These are phyloP conservation scores for Centropyge bicolor DNA, from an alignment of 2,797 vertebrate genomes.

Conservation along the genomic window DNA sequence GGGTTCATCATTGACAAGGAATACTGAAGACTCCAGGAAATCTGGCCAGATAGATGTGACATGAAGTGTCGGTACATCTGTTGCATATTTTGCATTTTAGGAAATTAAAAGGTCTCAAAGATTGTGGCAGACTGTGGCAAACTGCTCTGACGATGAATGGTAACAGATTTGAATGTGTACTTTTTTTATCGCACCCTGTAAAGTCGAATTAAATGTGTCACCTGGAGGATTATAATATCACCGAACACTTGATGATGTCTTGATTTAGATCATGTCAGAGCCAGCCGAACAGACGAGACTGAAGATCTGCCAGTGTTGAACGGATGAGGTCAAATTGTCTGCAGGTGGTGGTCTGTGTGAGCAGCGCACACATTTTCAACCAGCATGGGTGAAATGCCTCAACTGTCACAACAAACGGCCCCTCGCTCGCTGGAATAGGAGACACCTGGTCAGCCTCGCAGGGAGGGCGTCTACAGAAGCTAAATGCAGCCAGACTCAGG, in stretches of 20 bases:
- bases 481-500: constrained; percentile 14
- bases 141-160: neutral
- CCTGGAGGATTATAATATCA: constrained; percentile 1
- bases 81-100: constrained; percentile 5
- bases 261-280: constrained; percentile 35
- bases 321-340: constrained; percentile 60
- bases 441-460: constrained; percentile 69
- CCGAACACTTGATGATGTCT: neutral
- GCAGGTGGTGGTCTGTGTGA: constrained; percentile 75
- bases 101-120: neutral
- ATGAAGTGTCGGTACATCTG: constrained; percentile 4
- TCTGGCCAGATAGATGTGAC: constrained; percentile 2
- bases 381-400: constrained; percentile 44
- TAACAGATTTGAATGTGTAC: constrained; percentile 8
- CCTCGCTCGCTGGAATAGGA: constrained; percentile 37
- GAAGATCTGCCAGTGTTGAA: constrained; percentile 20
- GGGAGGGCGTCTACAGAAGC: neutral
- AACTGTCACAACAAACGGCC: constrained; percentile 76
- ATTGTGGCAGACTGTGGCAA: neutral
- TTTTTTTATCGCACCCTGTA: neutral
- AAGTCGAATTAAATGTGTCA: neutral
- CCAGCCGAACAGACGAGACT: constrained; percentile 18
- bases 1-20: neutral
- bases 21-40: neutral
- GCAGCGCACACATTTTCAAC: constrained; percentile 60